phyloP scores from a whole-genome alignment of 1,140 invertebrate species.

The Idris sp. region DNA sequence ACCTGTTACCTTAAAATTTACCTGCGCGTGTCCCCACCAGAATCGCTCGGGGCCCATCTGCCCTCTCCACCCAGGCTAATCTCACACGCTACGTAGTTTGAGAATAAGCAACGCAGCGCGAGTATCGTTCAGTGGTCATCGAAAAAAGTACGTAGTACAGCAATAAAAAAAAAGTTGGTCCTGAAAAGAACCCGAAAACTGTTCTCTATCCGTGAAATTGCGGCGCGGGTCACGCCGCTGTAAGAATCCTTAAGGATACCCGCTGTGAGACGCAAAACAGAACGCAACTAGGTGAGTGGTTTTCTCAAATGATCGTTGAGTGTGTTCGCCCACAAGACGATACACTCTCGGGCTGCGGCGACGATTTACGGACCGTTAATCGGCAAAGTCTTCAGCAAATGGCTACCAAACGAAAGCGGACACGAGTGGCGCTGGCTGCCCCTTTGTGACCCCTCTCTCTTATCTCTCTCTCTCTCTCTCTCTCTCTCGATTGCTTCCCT shows the following conservation, averaged over 20 bases:
- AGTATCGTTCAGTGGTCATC: conserved; percentile 35
- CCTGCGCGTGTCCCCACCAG: conserved; percentile 63
- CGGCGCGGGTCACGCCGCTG: conserved; percentile 4
- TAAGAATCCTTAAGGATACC: too few species aligned
- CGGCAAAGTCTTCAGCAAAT: conserved; percentile 53
- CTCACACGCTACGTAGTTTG: conserved; percentile 61
- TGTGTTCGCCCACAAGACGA: conserved; percentile 29
- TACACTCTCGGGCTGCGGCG: conserved; percentile 40
- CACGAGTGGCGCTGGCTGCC: conserved; percentile 6
- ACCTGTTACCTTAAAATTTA: conserved; percentile 71
- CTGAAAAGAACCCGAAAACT: conserved; percentile 8
- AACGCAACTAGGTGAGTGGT: conserved; percentile 57
- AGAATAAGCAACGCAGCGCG: conserved; percentile 55
- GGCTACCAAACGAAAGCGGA: conserved; percentile 44
- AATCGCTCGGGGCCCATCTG: conserved; percentile 33
- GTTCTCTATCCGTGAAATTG: conserved; percentile 8
- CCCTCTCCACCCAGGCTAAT: conserved; percentile 41
- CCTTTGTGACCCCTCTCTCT: conserved; percentile 11
- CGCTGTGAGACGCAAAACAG: conserved; percentile 15
- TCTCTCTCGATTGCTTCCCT: too few species aligned
- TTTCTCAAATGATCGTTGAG: too few species aligned
- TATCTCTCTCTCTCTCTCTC: too few species aligned
- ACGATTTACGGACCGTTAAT: conserved; percentile 63
- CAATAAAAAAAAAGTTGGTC: too few species aligned
- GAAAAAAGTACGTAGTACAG: too few species aligned